Evolutionary conservation across 2,113 vertebrate species (phyloP).

Genomic region (Miniopterus natalensis): DNA sequence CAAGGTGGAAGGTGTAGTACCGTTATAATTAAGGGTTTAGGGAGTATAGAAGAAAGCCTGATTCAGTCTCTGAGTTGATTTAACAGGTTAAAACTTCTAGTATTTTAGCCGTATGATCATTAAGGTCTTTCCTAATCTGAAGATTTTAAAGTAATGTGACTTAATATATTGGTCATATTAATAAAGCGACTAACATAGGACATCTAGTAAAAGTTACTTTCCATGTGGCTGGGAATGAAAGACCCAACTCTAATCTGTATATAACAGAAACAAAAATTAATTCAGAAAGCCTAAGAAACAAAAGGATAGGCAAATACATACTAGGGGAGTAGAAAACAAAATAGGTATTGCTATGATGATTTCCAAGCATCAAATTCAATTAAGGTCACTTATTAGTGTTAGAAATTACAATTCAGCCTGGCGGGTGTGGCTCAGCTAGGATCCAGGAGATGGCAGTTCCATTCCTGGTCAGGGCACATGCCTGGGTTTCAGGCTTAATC

Average conservation of each 20-base stretch:
- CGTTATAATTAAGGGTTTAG: not conserved
- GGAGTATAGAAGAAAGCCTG: not conserved
- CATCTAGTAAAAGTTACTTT: slow-evolving; percentile 20
- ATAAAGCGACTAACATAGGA: not conserved
- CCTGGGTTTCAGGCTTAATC: too few species aligned
- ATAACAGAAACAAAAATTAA: not conserved
- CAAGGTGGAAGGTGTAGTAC: not conserved
- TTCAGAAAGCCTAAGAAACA: not conserved
- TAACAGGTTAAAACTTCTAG: not conserved
- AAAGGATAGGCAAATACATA: not conserved
- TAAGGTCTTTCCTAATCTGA: not conserved
- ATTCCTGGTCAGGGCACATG: too few species aligned
- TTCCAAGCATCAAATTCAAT: slow-evolving; percentile 13
- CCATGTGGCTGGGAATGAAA: not conserved
- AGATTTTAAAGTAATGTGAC: not conserved
- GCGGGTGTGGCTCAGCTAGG: too few species aligned
- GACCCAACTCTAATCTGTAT: not conserved
- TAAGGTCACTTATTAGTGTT: not conserved
- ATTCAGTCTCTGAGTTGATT: not conserved
- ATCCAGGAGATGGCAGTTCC: too few species aligned
- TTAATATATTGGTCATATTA: not conserved
- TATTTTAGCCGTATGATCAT: not conserved
- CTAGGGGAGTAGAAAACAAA: not conserved
- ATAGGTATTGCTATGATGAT: not conserved
- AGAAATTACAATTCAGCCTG: not conserved